Evolutionary conservation across 2,113 vertebrate species (phyloP).

Genomic region (Isichthys henryi): DNA sequence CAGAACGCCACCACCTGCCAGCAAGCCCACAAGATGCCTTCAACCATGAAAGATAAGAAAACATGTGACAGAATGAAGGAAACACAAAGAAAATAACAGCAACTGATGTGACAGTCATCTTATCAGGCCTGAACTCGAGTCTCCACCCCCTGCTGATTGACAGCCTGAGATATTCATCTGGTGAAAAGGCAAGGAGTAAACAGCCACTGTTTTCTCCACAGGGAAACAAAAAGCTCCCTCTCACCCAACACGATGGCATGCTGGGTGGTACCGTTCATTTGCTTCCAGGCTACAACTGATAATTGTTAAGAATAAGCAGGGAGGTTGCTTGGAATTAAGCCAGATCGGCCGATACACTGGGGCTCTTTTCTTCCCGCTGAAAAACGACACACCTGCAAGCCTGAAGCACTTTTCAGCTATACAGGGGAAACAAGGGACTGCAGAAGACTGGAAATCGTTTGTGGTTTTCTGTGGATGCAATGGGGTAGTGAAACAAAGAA

Average conservation of each 20-base stretch:
- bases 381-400: constrained; percentile 5
- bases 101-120: not conserved
- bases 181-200: not conserved
- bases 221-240: not conserved
- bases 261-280: not conserved
- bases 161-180: not conserved
- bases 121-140: not conserved
- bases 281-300: not conserved
- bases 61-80: not conserved
- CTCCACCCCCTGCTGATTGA: not conserved
- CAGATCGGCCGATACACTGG: not conserved
- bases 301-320: not conserved
- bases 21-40: not conserved
- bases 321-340: not conserved
- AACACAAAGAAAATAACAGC: not conserved
- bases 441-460: not conserved
- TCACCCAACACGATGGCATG: not conserved
- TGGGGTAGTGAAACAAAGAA: not conserved
- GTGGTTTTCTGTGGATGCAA: not conserved
- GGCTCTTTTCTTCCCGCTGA: not conserved
- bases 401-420: not conserved
- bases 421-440: not conserved
- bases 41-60: not conserved
- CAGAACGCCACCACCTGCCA: not conserved
- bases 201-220: not conserved